These are phyloP conservation scores for Tympanuchus pallidicinctus DNA, from an alignment of 2,113 vertebrate species.

Conservation along the genomic window DNA sequence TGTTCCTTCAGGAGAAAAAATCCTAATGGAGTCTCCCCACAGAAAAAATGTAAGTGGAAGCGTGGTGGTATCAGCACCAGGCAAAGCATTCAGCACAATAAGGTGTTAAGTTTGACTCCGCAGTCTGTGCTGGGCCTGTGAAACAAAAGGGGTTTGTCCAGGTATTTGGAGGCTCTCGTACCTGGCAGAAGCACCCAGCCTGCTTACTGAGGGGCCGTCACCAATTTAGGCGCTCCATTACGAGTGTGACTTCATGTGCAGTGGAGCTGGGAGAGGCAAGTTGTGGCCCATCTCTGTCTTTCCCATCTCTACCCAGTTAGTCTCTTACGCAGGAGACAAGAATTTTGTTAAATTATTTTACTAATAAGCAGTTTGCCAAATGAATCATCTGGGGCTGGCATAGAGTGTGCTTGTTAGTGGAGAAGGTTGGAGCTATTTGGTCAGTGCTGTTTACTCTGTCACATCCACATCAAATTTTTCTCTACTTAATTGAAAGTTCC, in stretches of 20 bases:
- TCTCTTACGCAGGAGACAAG: not conserved
- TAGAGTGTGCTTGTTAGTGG: not conserved
- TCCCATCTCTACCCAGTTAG: not conserved
- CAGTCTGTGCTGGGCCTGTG: not conserved
- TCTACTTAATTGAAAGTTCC: not conserved
- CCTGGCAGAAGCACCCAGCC: not conserved
- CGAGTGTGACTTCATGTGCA: not conserved
- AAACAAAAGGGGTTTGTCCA: constrained; percentile 32
- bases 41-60: not conserved
- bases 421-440: not conserved
- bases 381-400: not conserved
- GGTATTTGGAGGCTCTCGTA: not conserved
- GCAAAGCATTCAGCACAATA: constrained; percentile 15
- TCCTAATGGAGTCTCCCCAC: not conserved
- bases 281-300: not conserved
- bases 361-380: not conserved
- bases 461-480: not conserved
- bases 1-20: constrained; percentile 19
- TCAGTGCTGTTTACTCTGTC: not conserved
- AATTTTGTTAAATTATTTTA: not conserved
- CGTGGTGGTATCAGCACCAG: not conserved
- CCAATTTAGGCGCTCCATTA: not conserved
- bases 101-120: not conserved
- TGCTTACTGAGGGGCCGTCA: accelerated
- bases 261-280: not conserved